Evolutionary conservation across 2,797 vertebrate genomes (phyloP).

Genomic region (Passerculus sandwichensis): DNA sequence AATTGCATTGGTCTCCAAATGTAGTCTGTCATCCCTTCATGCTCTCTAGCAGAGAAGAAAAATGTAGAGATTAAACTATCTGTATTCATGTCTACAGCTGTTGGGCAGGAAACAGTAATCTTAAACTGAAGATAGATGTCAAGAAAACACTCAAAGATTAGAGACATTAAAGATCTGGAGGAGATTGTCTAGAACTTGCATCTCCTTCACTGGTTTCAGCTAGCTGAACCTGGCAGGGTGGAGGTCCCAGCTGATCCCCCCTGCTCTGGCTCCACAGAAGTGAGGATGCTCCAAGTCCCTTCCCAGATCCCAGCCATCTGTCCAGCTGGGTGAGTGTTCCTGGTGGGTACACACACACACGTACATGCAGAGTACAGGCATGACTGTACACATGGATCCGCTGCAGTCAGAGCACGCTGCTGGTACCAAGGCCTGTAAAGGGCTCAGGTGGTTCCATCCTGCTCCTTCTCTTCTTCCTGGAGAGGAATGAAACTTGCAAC

Average conservation of each 20-base stretch:
- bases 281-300: not conserved
- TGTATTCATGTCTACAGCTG: not conserved
- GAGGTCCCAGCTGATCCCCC: not conserved
- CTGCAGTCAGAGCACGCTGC: rapidly evolving
- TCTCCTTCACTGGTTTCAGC: not conserved
- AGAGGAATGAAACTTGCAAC: not conserved
- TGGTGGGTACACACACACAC: rapidly evolving
- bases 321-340: rapidly evolving
- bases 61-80: not conserved
- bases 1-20: not conserved
- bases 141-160: not conserved
- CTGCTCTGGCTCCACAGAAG: not conserved
- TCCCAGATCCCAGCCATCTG: rapidly evolving
- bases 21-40: rapidly evolving
- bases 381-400: not conserved
- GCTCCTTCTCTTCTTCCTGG: not conserved
- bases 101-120: not conserved
- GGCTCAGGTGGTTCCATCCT: not conserved
- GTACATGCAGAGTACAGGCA: rapidly evolving
- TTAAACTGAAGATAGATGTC: not conserved
- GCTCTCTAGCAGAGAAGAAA: not conserved
- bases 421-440: not conserved
- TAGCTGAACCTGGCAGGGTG: not conserved
- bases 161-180: not conserved
- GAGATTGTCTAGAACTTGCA: not conserved